Conservation (phyloP, 2,888 invertebrate genomes). For the Drosophila basisetae region DNA sequence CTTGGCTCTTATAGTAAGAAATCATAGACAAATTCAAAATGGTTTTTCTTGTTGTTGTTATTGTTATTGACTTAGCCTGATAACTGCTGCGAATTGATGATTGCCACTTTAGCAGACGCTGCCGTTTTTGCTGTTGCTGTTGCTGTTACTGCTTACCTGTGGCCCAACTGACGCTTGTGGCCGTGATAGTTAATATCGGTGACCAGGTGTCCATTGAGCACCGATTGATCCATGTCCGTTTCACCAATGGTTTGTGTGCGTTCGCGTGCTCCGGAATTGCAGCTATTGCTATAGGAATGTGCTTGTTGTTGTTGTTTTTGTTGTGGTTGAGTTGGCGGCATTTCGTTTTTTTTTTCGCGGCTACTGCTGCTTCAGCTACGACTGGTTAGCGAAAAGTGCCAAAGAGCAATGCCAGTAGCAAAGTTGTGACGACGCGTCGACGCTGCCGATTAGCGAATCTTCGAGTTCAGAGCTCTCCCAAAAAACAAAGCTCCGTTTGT, state of each 20-base stretch:
- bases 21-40: neutral
- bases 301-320: slow-evolving; percentile 21
- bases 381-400: slow-evolving; percentile 60
- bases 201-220: slow-evolving; percentile 70
- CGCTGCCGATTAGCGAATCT: slow-evolving; percentile 38
- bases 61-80: slow-evolving; percentile 27
- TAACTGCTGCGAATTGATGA: slow-evolving; percentile 10
- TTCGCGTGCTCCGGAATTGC: slow-evolving; percentile 37
- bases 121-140: neutral
- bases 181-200: slow-evolving; percentile 67
- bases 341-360: slow-evolving; percentile 35
- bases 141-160: slow-evolving; percentile 79
- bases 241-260: slow-evolving; percentile 76
- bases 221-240: slow-evolving; percentile 80
- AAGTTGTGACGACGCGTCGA: slow-evolving; percentile 44
- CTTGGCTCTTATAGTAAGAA: neutral
- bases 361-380: slow-evolving; percentile 35
- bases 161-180: slow-evolving; percentile 83
- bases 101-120: neutral
- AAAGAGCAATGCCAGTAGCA: slow-evolving; percentile 55
- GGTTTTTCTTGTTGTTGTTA: neutral
- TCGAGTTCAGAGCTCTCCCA: slow-evolving; percentile 43
- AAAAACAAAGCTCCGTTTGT: slow-evolving; percentile 39
- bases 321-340: slow-evolving; percentile 42
- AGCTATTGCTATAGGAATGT: slow-evolving; percentile 45